A percentile compares a stretch with the other conserved stretches of the same genome.
These are phyloP conservation scores for Hoplias malabaricus DNA, from an alignment of 2,113 vertebrate species.

Conservation along the genomic window DNA sequence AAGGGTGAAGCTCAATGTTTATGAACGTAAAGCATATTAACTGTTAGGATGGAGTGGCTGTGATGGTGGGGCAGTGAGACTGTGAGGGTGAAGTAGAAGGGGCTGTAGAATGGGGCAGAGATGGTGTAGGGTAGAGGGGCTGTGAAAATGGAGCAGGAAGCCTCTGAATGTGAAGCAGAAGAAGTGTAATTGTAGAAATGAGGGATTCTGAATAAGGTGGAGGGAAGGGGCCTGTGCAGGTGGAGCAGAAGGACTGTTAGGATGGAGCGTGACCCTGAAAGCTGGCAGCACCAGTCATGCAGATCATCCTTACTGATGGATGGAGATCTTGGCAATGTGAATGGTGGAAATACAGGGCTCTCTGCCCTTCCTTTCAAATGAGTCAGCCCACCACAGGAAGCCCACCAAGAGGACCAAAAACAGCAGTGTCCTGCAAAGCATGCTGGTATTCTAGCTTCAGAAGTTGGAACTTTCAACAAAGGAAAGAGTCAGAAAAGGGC, in stretches of 20 bases:
- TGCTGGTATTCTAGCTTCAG: background rate
- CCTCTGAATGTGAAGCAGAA: too few species aligned
- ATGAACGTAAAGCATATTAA: too few species aligned
- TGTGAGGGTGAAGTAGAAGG: too few species aligned
- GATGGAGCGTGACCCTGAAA: constrained; percentile 57
- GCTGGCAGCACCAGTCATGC: constrained; percentile 52
- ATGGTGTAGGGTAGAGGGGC: too few species aligned
- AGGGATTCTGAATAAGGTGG: too few species aligned
- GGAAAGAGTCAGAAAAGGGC: background rate
- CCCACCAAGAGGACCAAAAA: background rate
- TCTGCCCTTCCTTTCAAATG: constrained; percentile 16
- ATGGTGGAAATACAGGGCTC: constrained; percentile 8
- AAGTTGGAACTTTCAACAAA: background rate
- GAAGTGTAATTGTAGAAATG: too few species aligned
- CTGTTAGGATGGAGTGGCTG: too few species aligned
- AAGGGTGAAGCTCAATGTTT: too few species aligned
- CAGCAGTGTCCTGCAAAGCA: background rate
- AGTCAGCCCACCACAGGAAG: background rate
- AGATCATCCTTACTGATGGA: constrained; percentile 42
- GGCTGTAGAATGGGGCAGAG: too few species aligned
- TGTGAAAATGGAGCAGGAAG: too few species aligned
- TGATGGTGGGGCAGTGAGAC: too few species aligned
- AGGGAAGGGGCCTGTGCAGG: too few species aligned
- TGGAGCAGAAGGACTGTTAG: constrained; percentile 50
- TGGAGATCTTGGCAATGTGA: constrained; percentile 18